phyloP scores from a whole-genome alignment of 2,113 vertebrate species.

The Melanocharis versteri region DNA sequence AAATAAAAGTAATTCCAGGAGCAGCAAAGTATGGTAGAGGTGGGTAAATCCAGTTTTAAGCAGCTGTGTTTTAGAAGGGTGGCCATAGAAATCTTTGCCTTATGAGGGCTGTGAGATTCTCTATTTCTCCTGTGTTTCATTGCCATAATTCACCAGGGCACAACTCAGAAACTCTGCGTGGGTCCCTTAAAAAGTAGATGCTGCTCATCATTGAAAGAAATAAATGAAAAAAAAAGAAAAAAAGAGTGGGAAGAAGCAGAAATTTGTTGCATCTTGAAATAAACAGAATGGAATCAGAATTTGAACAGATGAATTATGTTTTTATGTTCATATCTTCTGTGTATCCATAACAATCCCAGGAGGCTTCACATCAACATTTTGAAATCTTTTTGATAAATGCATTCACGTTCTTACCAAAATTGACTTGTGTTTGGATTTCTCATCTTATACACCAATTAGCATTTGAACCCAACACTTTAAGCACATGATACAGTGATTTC shows the following conservation, averaged over 20 bases:
- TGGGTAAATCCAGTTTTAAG: background rate
- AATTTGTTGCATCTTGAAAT: constrained; percentile 27
- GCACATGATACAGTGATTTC: constrained; percentile 15
- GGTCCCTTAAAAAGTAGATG: background rate
- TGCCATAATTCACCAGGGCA: background rate
- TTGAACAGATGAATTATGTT: constrained; percentile 55
- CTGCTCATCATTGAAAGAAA: background rate
- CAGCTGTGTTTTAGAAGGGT: background rate
- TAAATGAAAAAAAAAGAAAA: background rate
- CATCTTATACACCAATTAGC: constrained; percentile 49
- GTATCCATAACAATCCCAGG: constrained; percentile 59
- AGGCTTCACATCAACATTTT: constrained; percentile 64
- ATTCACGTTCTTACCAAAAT: constrained; percentile 45
- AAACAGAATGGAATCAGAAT: constrained; percentile 15
- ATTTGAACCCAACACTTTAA: constrained; percentile 44
- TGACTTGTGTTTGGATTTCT: constrained; percentile 57
- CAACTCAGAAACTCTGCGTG: background rate
- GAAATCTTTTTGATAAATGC: constrained; percentile 64
- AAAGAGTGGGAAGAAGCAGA: constrained; percentile 7
- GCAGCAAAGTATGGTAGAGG: background rate
- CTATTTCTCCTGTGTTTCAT: background rate
- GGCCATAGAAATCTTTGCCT: background rate
- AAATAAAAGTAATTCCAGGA: background rate
- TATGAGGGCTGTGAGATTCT: background rate
- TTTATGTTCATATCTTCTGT: constrained; percentile 51